A percentile compares a stretch with the other conserved stretches of the same genome.
phyloP scores from a whole-genome alignment of 2,113 vertebrate genomes.

The Puma concolor region DNA sequence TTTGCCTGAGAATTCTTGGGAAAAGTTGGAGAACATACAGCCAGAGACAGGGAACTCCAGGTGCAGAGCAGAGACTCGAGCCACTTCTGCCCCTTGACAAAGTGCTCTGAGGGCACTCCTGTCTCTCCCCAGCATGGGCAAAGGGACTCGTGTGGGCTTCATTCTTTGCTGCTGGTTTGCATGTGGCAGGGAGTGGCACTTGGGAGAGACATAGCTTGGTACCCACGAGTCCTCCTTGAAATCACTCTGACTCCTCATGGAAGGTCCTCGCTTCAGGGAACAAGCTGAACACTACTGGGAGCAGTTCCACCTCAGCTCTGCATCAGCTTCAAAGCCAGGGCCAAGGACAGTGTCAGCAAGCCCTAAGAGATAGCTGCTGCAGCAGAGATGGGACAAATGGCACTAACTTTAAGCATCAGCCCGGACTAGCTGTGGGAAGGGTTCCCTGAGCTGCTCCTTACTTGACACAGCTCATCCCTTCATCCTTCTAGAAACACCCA shows the following conservation, averaged over 20 bases:
- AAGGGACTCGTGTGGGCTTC: background rate
- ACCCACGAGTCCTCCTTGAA: background rate
- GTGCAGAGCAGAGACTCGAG: background rate
- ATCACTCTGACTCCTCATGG: background rate
- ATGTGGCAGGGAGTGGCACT: background rate
- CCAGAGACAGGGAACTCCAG: no score
- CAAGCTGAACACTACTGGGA: no score
- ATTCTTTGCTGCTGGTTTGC: background rate
- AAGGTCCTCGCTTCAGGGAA: background rate
- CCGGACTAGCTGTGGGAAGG: background rate
- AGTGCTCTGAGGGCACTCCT: background rate
- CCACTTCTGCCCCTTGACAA: background rate
- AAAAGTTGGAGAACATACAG: background rate
- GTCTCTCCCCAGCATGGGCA: background rate
- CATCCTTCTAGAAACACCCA: background rate
- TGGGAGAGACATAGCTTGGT: background rate
- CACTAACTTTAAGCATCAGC: background rate
- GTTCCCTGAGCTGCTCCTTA: background rate
- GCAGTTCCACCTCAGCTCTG: background rate
- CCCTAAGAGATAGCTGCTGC: background rate
- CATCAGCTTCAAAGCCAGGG: background rate
- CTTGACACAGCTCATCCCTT: background rate
- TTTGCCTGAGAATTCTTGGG: background rate
- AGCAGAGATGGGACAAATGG: background rate
- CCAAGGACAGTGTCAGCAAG: background rate